Percentiles rank a stretch among this genome's conserved stretches.
Evolutionary conservation across 2,888 invertebrate genomes (phyloP).

Genomic region (Actias luna): DNA sequence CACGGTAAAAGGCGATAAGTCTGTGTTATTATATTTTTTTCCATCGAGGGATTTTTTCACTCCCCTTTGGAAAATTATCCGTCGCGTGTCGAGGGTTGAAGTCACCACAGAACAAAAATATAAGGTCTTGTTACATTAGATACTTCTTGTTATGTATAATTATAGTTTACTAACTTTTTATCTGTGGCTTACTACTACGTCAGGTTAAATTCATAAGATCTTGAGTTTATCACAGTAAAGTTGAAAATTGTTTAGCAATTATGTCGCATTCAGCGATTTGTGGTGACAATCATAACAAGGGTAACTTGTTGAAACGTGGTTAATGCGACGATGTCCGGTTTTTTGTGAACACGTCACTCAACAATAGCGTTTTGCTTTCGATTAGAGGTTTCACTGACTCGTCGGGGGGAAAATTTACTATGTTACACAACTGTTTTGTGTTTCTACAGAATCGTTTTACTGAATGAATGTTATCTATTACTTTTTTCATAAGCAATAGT

Average conservation of each 20-base stretch:
- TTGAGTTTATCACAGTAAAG: not conserved
- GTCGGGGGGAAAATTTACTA: not conserved
- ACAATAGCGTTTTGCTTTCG: slow-evolving; percentile 48
- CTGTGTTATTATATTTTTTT: slow-evolving; percentile 69
- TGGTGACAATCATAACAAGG: slow-evolving; percentile 51
- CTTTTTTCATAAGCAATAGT: too few species aligned
- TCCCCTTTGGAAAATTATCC: slow-evolving; percentile 53
- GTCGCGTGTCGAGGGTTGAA: slow-evolving; percentile 43
- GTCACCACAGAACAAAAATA: slow-evolving; percentile 2
- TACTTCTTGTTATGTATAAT: not conserved
- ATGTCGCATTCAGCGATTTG: not conserved
- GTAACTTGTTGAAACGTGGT: slow-evolving; percentile 70
- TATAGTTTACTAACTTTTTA: not conserved
- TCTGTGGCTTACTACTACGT: not conserved
- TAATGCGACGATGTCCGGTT: slow-evolving; percentile 51
- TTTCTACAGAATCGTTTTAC: not conserved
- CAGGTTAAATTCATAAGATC: not conserved
- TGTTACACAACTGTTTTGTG: slow-evolving; percentile 1
- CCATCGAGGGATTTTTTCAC: slow-evolving; percentile 39
- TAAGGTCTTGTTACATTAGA: not conserved
- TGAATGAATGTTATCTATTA: too few species aligned
- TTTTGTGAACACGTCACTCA: slow-evolving; percentile 54
- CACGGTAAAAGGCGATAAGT: slow-evolving; percentile 74
- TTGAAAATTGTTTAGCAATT: not conserved
- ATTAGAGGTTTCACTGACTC: slow-evolving; percentile 30